Conservation (phyloP, 1,140 invertebrate genomes). For the Ephestia elutella region DNA sequence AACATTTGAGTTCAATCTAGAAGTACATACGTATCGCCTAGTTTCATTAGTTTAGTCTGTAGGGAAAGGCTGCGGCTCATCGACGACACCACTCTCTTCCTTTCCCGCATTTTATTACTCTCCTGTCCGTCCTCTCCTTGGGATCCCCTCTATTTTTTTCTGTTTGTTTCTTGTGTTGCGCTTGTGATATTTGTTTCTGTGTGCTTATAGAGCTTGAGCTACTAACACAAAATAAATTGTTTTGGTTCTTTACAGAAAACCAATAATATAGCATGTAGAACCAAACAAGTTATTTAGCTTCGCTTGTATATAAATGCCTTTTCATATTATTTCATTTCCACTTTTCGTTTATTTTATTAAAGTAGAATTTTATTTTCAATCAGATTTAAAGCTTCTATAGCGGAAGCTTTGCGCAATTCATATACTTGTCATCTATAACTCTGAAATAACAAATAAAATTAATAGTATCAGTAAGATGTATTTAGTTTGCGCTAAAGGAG, state of each 20-base stretch:
- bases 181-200: conserved; percentile 33
- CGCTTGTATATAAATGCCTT: background rate
- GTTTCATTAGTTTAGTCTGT: conserved; percentile 25
- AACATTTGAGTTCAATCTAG: background rate
- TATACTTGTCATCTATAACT: conserved; percentile 10
- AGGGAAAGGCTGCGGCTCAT: conserved; percentile 72
- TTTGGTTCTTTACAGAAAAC: background rate
- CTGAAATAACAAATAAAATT: no score
- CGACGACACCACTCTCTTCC: conserved; percentile 59
- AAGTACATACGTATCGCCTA: conserved; percentile 11
- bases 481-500: conserved; percentile 25
- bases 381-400: conserved; percentile 37
- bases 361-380: background rate
- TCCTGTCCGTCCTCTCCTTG: conserved; percentile 38
- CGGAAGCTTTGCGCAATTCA: conserved; percentile 29
- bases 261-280: background rate
- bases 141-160: conserved; percentile 54
- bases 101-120: conserved; percentile 46
- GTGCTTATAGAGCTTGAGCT: conserved; percentile 42
- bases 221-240: conserved; percentile 25
- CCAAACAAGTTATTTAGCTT: background rate
- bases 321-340: conserved; percentile 6
- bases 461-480: background rate
- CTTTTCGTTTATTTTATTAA: background rate
- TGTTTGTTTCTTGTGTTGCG: conserved; percentile 41